These are phyloP conservation scores for Pocillopora meandrina DNA, from an alignment of 92 coral and sea anemone species.

Conservation along the genomic window DNA sequence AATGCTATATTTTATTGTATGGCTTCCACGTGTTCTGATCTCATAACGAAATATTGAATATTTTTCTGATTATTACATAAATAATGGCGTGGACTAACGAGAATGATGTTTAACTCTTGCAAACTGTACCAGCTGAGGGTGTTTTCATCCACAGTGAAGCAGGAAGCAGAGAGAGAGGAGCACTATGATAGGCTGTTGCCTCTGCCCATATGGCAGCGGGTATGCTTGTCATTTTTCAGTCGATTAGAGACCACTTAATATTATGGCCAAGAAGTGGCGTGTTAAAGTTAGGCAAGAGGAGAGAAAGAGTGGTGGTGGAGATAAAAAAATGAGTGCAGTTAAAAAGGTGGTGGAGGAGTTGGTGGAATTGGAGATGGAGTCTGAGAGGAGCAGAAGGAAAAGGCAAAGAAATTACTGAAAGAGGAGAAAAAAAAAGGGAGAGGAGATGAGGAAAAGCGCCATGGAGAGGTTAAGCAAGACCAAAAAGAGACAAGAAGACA, in stretches of 20 bases:
- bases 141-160: too few relatives aligned
- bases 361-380: slow-evolving; percentile 45
- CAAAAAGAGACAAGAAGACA: slow-evolving; percentile 34
- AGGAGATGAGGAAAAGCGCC: slow-evolving; percentile 62
- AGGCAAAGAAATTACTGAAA: slow-evolving; percentile 35
- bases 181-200: background rate
- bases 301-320: slow-evolving; percentile 68
- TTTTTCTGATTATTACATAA: too few relatives aligned
- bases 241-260: slow-evolving; percentile 58
- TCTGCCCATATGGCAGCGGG: slow-evolving; percentile 42
- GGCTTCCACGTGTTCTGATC: too few relatives aligned
- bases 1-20: too few relatives aligned
- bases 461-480: slow-evolving; percentile 63
- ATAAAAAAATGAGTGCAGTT: slow-evolving; percentile 50
- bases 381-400: slow-evolving; percentile 40
- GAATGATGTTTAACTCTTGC: too few relatives aligned
- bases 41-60: too few relatives aligned
- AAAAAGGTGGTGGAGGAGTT: slow-evolving; percentile 62
- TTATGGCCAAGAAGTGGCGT: slow-evolving; percentile 45
- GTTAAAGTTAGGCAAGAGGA: slow-evolving; percentile 53
- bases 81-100: too few relatives aligned
- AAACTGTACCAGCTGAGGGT: too few relatives aligned
- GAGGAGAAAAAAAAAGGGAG: slow-evolving; percentile 53
- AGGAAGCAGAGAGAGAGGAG: too few relatives aligned
- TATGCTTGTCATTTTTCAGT: slow-evolving; percentile 45